Evolutionary conservation across 1,140 invertebrate genomes (phyloP).

Genomic region (Eupeodes corollae): DNA sequence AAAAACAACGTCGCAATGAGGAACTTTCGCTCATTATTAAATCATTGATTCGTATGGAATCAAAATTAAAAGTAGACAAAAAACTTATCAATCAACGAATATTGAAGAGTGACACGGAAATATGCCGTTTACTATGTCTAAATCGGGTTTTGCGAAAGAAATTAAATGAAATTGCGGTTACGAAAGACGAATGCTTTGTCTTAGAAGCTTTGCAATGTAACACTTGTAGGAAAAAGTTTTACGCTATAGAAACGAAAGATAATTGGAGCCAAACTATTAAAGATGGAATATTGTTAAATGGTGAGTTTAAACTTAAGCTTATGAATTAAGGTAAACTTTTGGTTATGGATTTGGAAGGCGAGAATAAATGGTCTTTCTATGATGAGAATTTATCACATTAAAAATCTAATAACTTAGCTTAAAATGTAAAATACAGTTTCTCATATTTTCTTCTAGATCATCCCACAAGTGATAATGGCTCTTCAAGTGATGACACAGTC

Average conservation of each 20-base stretch:
- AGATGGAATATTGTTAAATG: slow-evolving; percentile 13
- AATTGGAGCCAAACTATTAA: slow-evolving; percentile 19
- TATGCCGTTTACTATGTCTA: slow-evolving; percentile 36
- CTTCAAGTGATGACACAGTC: slow-evolving; percentile 32
- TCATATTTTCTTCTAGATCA: not conserved
- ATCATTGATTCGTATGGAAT: slow-evolving; percentile 51
- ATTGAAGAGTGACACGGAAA: slow-evolving; percentile 51
- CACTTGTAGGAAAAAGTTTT: slow-evolving; percentile 32
- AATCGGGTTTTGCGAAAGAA: slow-evolving; percentile 26
- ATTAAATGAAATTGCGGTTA: slow-evolving; percentile 7
- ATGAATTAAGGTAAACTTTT: no score
- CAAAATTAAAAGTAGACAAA: slow-evolving; percentile 53
- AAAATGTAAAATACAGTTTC: not conserved
- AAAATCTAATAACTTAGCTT: no score
- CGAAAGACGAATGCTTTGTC: slow-evolving; percentile 17
- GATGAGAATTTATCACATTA: no score
- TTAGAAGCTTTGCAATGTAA: slow-evolving; percentile 31
- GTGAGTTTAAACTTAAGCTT: no score
- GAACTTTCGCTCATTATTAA: slow-evolving; percentile 51
- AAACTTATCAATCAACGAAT: slow-evolving; percentile 51
- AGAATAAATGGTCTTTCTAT: no score
- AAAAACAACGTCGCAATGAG: slow-evolving; percentile 46
- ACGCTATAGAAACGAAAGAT: slow-evolving; percentile 24
- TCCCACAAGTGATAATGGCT: slow-evolving; percentile 14
- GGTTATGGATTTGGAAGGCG: no score